These are phyloP conservation scores for Neomicropteryx cornuta DNA, from an alignment of 1,140 invertebrate species.

Conservation along the genomic window DNA sequence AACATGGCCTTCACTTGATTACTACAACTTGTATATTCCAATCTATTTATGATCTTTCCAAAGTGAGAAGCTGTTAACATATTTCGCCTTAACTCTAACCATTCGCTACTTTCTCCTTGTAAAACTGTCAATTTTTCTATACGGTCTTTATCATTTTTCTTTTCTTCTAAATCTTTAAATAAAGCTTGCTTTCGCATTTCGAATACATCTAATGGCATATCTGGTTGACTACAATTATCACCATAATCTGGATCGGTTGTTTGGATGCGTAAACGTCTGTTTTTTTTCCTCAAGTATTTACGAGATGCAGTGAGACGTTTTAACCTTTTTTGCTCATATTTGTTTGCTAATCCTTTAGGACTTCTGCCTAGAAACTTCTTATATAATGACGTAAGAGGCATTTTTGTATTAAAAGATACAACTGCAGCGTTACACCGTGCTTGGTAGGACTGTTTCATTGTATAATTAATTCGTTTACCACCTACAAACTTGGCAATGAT, in stretches of 20 bases:
- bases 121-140: constrained; percentile 18
- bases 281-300: constrained; percentile 3
- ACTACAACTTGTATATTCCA: constrained; percentile 15
- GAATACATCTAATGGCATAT: constrained; percentile 6
- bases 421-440: constrained; percentile 18
- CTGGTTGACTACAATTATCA: constrained; percentile 6
- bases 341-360: constrained; percentile 6
- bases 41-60: constrained; percentile 20
- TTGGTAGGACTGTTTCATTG: constrained; percentile 17
- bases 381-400: constrained; percentile 1
- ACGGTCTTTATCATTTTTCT: constrained; percentile 7
- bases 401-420: constrained; percentile 18
- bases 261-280: background rate
- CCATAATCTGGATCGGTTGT: constrained; percentile 8
- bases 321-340: constrained; percentile 1
- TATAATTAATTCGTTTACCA: constrained; percentile 26
- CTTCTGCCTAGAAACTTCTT: constrained; percentile 10
- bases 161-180: constrained; percentile 10
- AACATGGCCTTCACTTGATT: constrained; percentile 15
- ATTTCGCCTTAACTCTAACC: constrained; percentile 17
- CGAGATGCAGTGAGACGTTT: too few species aligned
- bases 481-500: constrained; percentile 21
- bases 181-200: constrained; percentile 8
- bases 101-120: constrained; percentile 18
- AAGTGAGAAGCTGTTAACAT: constrained; percentile 27